phyloP scores from a whole-genome alignment of 2,113 vertebrate species.

The Columba livia region DNA sequence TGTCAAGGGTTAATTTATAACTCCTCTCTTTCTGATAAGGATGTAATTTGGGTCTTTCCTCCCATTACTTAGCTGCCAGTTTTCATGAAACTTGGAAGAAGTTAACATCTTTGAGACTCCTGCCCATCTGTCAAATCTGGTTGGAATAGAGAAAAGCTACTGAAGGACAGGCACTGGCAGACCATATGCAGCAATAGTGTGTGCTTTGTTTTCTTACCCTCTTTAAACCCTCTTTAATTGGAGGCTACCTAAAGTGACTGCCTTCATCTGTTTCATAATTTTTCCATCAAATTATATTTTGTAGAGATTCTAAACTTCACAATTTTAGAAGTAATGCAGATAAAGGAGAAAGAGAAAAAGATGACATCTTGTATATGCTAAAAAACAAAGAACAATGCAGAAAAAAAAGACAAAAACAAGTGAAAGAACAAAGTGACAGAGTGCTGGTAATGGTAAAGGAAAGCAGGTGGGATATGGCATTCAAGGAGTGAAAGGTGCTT shows the following conservation, averaged over 20 bases:
- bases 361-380: not conserved
- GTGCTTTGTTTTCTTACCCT: not conserved
- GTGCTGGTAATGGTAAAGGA: not conserved
- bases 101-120: not conserved
- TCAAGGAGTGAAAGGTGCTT: not conserved
- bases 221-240: not conserved
- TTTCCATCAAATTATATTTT: not conserved
- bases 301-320: not conserved
- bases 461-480: not conserved
- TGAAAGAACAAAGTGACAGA: not conserved
- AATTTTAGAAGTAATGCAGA: not conserved
- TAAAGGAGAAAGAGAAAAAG: not conserved
- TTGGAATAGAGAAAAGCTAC: not conserved
- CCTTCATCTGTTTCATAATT: not conserved
- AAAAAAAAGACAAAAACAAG: not conserved
- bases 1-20: not conserved
- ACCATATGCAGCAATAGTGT: not conserved
- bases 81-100: not conserved
- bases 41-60: not conserved
- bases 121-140: constrained; percentile 1
- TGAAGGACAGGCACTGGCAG: not conserved
- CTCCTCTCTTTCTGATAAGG: not conserved
- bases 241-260: not conserved
- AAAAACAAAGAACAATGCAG: not conserved
- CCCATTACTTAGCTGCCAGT: not conserved